Evolutionary conservation across 1,140 invertebrate species (phyloP).

Genomic region (Tetramorium simillimum): DNA sequence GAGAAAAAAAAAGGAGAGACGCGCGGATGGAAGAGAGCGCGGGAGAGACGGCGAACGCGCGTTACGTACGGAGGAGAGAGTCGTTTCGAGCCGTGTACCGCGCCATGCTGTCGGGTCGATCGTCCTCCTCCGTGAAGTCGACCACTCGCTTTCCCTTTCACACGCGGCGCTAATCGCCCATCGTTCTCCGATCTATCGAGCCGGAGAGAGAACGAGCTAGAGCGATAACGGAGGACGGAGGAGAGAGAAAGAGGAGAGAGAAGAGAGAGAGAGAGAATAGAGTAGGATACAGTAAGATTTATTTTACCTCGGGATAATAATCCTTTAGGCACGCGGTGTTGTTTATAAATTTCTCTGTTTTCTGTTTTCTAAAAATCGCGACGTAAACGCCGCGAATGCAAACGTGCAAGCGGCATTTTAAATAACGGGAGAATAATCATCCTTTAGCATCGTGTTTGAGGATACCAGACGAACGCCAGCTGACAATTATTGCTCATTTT

Average conservation of each 20-base stretch:
- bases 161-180: constrained; percentile 84
- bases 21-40: constrained; percentile 63
- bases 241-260: constrained; percentile 4
- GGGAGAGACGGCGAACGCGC: constrained; percentile 68
- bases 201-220: constrained; percentile 49
- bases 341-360: constrained; percentile 36
- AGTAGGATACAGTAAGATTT: constrained; percentile 29
- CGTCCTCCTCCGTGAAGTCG: constrained; percentile 82
- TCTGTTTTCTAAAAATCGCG: constrained; percentile 2
- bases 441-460: neutral
- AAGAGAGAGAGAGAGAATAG: constrained; percentile 33
- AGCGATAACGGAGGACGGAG: constrained; percentile 31
- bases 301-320: constrained; percentile 34
- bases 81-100: constrained; percentile 77
- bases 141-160: constrained; percentile 84
- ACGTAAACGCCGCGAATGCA: neutral
- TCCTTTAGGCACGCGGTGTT: constrained; percentile 5
- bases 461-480: neutral
- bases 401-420: neutral
- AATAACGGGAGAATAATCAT: neutral
- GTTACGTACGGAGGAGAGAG: constrained; percentile 78
- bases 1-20: constrained; percentile 69
- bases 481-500: constrained; percentile 25
- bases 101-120: constrained; percentile 77
- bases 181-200: constrained; percentile 82